Evolutionary conservation across 2,888 invertebrate species (phyloP), one percentile per base, ranked within the genome.

Genomic region (Campoplex nolae): DNA sequence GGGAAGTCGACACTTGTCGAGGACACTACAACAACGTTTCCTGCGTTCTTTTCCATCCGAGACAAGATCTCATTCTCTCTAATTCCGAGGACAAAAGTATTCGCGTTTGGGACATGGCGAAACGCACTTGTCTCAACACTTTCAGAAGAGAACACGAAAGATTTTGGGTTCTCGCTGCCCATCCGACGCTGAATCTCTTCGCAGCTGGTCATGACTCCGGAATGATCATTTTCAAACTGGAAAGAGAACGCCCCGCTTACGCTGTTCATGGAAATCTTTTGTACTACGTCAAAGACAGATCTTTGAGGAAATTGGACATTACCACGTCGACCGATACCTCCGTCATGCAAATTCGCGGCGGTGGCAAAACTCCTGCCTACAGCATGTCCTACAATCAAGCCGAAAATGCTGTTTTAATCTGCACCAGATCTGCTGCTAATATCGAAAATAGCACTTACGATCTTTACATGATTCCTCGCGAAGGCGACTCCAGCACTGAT

Each of bases 1-100:
- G 99, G 99, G 99, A 99, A 94, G 98, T 99, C 67, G 99, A 99
- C 95, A 99, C 99, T 0, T 99, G 99, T 92, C 97, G 99, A n/a
- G 99, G 99, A 0, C 99, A 99, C 94, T 99, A 99, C 95, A 99
- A 99, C 95, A 99, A 99, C 94, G 99, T 99, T 2, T 99, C 99
- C 0, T 99, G 99, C 93, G 99, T 98, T 0, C 95, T 99, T 68
- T 99, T 99, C 95, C 99, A 99, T 95, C 99, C 99, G 0, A 96
- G 99, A 28, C 98, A 99, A 94, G 99, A 99, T 93, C 95, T 99
- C 48, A 98, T 99, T 87, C 95, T 99, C 68, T 99, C 99, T 51
- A 99, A 99, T 95, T 98, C 99, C 28, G 99, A 99, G 95, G 99
- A 99, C 95, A 99, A 98, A 95, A 98, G 98, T 93, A 99, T 99